A percentile compares a stretch with the other conserved stretches of the same genome.
Evolutionary conservation across 2,888 invertebrate genomes (phyloP).

Genomic region (Netelia fuscicornis): DNA sequence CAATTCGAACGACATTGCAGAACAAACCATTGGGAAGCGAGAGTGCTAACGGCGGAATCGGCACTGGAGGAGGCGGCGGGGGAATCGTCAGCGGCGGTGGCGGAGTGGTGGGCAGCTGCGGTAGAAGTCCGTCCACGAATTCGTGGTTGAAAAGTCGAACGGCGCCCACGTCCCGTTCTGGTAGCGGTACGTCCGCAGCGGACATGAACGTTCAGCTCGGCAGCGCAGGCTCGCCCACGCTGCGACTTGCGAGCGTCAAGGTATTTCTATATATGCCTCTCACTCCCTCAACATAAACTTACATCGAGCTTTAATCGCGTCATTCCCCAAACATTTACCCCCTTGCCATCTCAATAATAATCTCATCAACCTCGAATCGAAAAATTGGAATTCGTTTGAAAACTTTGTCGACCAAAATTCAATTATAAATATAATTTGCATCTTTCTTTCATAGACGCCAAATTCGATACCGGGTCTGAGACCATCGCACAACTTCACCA

Average conservation of each 20-base stretch:
- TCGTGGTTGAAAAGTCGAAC: conserved; percentile 83
- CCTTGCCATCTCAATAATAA: too few relatives aligned
- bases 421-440: neutral
- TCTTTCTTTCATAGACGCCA: conserved; percentile 84
- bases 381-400: neutral
- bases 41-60: conserved; percentile 76
- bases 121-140: conserved; percentile 79
- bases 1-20: conserved; percentile 70
- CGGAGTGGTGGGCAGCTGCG: conserved; percentile 72
- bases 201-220: conserved; percentile 86
- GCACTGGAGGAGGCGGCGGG: conserved; percentile 71
- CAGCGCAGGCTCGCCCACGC: conserved; percentile 85
- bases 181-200: conserved; percentile 82
- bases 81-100: conserved; percentile 69
- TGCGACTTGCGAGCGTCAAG: conserved; percentile 85
- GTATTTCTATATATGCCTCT: conserved; percentile 68
- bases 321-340: too few relatives aligned
- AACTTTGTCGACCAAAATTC: neutral
- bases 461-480: conserved; percentile 89
- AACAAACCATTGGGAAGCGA: conserved; percentile 79
- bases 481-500: conserved; percentile 87
- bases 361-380: neutral
- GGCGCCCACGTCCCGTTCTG: conserved; percentile 82
- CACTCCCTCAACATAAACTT: neutral
- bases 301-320: too few relatives aligned